These are phyloP conservation scores for Bombycilla garrulus DNA, from an alignment of 2,113 vertebrate genomes.

Conservation along the genomic window DNA sequence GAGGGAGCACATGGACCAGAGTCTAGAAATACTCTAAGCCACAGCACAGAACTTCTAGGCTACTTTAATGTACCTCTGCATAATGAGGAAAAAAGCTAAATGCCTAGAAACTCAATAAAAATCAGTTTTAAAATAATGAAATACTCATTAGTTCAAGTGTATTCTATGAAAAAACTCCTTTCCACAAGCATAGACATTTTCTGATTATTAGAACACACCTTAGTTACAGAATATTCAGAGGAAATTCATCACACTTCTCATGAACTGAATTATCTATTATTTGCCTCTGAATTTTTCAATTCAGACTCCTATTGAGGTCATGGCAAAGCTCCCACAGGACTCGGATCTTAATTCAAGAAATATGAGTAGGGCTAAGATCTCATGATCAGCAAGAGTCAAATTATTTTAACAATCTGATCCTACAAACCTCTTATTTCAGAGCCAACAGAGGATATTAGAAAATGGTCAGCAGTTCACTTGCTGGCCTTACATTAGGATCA, in stretches of 20 bases:
- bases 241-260: background rate
- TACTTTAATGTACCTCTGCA: background rate
- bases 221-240: background rate
- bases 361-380: background rate
- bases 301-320: background rate
- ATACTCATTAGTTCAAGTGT: background rate
- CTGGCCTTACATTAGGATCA: background rate
- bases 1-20: background rate
- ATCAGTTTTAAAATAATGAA: background rate
- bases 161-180: background rate
- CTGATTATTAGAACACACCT: background rate
- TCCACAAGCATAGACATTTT: background rate
- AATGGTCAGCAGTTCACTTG: background rate
- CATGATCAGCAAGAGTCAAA: background rate
- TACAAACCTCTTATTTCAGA: background rate
- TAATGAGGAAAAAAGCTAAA: background rate
- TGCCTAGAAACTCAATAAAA: background rate
- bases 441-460: background rate
- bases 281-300: background rate
- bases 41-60: background rate
- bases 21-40: background rate
- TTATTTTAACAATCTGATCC: background rate
- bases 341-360: background rate
- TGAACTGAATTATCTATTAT: background rate
- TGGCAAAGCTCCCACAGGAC: background rate